Evolutionary conservation across 2,113 vertebrate species (phyloP), one percentile per base, ranked within the genome.

Genomic region (Pangasianodon gigas): DNA sequence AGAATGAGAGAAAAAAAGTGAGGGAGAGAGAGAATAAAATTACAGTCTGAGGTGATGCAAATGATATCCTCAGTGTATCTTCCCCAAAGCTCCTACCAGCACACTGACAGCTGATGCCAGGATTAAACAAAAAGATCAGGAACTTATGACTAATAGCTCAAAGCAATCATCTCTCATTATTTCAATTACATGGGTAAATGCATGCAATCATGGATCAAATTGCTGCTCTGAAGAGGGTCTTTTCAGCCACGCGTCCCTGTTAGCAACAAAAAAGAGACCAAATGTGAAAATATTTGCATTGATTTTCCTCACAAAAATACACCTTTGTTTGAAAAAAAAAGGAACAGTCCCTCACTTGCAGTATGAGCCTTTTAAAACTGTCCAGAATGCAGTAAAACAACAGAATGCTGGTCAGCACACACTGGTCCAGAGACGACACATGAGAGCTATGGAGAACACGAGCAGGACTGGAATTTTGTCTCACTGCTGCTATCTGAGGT

Each of bases 161-260:
- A 97, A 97, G 98, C 98, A 99, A 99, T 99, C 98, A 98, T 98
- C 97, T 97, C 97, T 98, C 98, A 99, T 99, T 99, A 99, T 99
- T 99, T 98, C 98, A 99, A 99, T 99, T 99, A 99, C 97, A 97
- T 97, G 97, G 97, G 97, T 99, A 98, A 98, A 99, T 97, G 98
- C 97, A 97, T 97, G 97, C 97, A 99, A 98, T 99, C 98, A 98
- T 97, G 97, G 97, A 97, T 97, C 97, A 97, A 97, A 98, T 98
- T 97, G 97, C 96, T 97, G 96, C 96, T 97, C 97, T 97, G 96
- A 97, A 97, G 96, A 97, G 96, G 96, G 97, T 96, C 96, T 97
- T 97, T 98, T 97, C 96, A 91, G 96, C 96, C 95, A 96, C 96
- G 96, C 96, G 96, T 97, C 97, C 97, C 96, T 98, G 97, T 96